Evolutionary conservation across 2,888 invertebrate genomes (phyloP).

Genomic region (Troilus luridus): DNA sequence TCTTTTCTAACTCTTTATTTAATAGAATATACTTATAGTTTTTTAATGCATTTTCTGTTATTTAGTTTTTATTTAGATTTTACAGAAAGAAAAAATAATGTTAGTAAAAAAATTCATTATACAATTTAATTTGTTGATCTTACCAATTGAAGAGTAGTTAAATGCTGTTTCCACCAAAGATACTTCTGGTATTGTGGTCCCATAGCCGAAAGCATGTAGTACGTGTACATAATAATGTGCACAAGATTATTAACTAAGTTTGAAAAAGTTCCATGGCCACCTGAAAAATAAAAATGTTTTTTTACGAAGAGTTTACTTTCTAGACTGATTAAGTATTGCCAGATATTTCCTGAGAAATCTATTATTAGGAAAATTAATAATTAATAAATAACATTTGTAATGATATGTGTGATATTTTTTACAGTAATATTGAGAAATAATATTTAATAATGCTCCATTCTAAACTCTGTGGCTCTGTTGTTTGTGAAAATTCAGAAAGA

Average conservation of each 20-base stretch:
- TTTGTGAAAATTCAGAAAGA: too few relatives aligned
- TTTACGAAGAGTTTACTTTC: not conserved
- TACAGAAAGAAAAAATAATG: not conserved
- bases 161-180: conserved; percentile 91
- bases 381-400: not conserved
- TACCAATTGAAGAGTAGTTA: conserved; percentile 87
- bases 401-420: too few relatives aligned
- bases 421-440: not conserved
- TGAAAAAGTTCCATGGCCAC: conserved; percentile 91
- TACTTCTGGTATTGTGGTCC: conserved; percentile 89
- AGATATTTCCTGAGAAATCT: not conserved
- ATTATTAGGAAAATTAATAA: not conserved
- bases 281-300: conserved; percentile 69
- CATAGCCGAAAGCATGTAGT: conserved; percentile 89
- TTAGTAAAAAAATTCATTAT: not conserved
- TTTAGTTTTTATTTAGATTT: not conserved
- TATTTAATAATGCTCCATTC: not conserved
- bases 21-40: too few relatives aligned
- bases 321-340: not conserved
- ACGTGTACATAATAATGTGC: conserved; percentile 89
- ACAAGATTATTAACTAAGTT: conserved; percentile 89
- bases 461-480: too few relatives aligned
- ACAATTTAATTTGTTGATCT: conserved; percentile 68
- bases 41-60: too few relatives aligned
- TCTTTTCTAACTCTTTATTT: too few relatives aligned